A percentile compares a stretch with the other conserved stretches of the same genome.
Conservation (phyloP, 1,140 invertebrate species). For the Drosophila grimshawi region DNA sequence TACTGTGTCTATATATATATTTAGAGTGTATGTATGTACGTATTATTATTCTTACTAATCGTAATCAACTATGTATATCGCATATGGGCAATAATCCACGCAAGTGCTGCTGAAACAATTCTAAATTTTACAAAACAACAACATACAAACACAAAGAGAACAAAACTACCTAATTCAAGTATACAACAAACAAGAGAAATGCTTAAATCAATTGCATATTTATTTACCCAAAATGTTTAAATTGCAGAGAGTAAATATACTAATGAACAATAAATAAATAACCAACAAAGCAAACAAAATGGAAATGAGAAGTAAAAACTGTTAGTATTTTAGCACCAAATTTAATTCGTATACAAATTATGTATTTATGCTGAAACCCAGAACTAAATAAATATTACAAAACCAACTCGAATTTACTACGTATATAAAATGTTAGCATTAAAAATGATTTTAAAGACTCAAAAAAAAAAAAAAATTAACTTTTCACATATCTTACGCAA, state of each 20-base stretch:
- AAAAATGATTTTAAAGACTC: too few relatives aligned
- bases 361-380: slow-evolving; percentile 70
- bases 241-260: slow-evolving; percentile 35
- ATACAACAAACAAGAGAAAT: slow-evolving; percentile 53
- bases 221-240: slow-evolving; percentile 54
- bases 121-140: slow-evolving; percentile 67
- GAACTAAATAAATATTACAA: slow-evolving; percentile 57
- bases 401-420: neutral
- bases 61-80: slow-evolving; percentile 56
- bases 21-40: slow-evolving; percentile 37
- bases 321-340: slow-evolving; percentile 84
- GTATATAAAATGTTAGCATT: too few relatives aligned
- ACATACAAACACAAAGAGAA: slow-evolving; percentile 51
- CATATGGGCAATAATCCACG: slow-evolving; percentile 49
- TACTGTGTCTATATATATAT: slow-evolving; percentile 48
- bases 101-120: slow-evolving; percentile 71
- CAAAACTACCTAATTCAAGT: slow-evolving; percentile 74
- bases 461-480: too few relatives aligned
- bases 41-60: slow-evolving; percentile 35
- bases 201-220: slow-evolving; percentile 56
- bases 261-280: slow-evolving; percentile 27
- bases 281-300: slow-evolving; percentile 37
- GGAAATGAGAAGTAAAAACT: slow-evolving; percentile 65
- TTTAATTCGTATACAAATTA: slow-evolving; percentile 69
- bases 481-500: too few relatives aligned